A percentile compares a stretch with the other conserved stretches of the same genome.
phyloP scores from a whole-genome alignment of 2,888 invertebrate species.

The Xanthorhoe designata region DNA sequence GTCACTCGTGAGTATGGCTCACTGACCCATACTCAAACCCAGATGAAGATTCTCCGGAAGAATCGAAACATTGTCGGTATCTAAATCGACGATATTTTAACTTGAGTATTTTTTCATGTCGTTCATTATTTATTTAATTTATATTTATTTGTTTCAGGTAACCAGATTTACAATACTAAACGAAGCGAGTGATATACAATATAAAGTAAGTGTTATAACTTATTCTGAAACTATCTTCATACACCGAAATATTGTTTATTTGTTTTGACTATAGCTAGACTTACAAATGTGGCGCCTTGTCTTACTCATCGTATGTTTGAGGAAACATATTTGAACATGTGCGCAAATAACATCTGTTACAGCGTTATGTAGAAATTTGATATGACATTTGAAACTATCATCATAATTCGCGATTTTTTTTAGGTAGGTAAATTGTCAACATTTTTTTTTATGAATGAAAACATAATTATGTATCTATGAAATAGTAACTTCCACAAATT shows the following conservation, averaged over 20 bases:
- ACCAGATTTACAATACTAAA: constrained; percentile 9
- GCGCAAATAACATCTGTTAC: constrained; percentile 12
- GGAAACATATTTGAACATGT: constrained; percentile 15
- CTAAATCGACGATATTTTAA: too few species aligned
- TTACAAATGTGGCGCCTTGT: constrained; percentile 65
- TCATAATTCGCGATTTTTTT: too few species aligned
- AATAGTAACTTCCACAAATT: too few species aligned
- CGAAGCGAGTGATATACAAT: background rate
- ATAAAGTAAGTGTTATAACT: constrained; percentile 18
- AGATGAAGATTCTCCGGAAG: too few species aligned
- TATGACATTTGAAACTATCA: too few species aligned
- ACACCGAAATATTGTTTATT: constrained; percentile 43
- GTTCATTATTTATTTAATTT: background rate
- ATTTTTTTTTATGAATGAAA: too few species aligned
- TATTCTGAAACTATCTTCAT: constrained; percentile 3
- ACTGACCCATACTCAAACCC: too few species aligned
- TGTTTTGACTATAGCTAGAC: constrained; percentile 27
- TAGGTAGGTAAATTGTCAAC: too few species aligned
- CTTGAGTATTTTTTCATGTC: too few species aligned
- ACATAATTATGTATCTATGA: too few species aligned
- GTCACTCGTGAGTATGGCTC: too few species aligned
- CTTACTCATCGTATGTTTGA: constrained; percentile 38
- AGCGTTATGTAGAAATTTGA: background rate
- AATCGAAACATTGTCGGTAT: too few species aligned
- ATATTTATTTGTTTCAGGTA: constrained; percentile 44